Conservation (phyloP, 2,888 invertebrate genomes). For the Petrolisthes cinctipes region DNA sequence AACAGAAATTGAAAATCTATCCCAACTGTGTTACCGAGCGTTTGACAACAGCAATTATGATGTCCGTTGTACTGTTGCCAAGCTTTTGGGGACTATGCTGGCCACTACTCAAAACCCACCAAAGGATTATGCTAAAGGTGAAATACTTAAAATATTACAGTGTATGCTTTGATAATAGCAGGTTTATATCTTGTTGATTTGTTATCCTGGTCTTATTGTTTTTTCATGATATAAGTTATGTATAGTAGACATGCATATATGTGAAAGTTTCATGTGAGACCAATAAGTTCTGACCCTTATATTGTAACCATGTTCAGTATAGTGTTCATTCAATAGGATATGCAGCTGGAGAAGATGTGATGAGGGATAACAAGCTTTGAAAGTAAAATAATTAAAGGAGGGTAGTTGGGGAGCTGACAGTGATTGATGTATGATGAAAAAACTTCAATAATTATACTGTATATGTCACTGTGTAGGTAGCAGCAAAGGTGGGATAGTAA, state of each 20-base stretch:
- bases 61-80: slow-evolving; percentile 90
- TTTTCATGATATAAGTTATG: background rate
- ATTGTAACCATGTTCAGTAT: too few species aligned
- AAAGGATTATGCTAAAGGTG: slow-evolving; percentile 62
- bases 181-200: background rate
- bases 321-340: too few species aligned
- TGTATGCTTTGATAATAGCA: background rate
- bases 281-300: background rate
- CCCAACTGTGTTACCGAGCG: slow-evolving; percentile 90
- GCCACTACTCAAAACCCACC: slow-evolving; percentile 82
- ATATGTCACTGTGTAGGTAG: slow-evolving; percentile 17
- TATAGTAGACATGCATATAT: too few species aligned
- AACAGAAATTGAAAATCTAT: slow-evolving; percentile 91
- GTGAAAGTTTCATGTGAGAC: background rate
- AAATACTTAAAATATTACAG: background rate
- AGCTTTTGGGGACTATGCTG: slow-evolving; percentile 87
- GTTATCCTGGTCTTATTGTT: background rate
- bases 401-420: too few species aligned
- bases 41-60: slow-evolving; percentile 94
- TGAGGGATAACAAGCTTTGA: too few species aligned
- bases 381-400: too few species aligned
- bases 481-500: slow-evolving; percentile 70
- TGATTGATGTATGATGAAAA: too few species aligned
- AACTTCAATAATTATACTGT: too few species aligned
- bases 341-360: too few species aligned